Percentiles rank a stretch among this genome's conserved stretches.
phyloP scores from a whole-genome alignment of 92 coral and sea anemone species.

The Montipora capitata region DNA sequence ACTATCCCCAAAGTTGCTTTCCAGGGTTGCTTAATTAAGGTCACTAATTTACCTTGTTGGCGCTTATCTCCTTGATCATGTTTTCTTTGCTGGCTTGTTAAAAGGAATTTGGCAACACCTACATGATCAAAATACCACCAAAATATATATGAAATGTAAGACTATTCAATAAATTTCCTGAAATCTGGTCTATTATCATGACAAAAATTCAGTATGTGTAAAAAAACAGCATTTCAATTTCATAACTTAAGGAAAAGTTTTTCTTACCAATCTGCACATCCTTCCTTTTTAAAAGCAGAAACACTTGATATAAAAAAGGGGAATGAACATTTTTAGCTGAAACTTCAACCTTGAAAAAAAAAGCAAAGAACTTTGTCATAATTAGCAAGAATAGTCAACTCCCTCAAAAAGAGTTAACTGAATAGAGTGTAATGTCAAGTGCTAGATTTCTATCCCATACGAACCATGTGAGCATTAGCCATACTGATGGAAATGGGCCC shows the following conservation, averaged over 20 bases:
- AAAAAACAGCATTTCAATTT: too few species aligned
- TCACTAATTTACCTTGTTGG: slow-evolving; percentile 66
- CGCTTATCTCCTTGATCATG: slow-evolving; percentile 57
- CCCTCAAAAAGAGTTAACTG: background rate
- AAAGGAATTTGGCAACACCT: slow-evolving; percentile 69
- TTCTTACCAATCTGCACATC: slow-evolving; percentile 28
- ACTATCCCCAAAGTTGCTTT: too few species aligned
- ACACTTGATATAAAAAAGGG: slow-evolving; percentile 37
- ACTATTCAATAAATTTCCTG: too few species aligned
- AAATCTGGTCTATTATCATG: too few species aligned
- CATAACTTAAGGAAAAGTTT: background rate
- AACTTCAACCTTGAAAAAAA: slow-evolving; percentile 17
- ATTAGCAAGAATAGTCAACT: background rate
- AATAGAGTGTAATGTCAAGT: too few species aligned
- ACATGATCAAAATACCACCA: background rate
- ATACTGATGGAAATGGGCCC: too few species aligned
- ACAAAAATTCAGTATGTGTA: too few species aligned
- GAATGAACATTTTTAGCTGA: slow-evolving; percentile 17
- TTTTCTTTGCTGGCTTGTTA: slow-evolving; percentile 63
- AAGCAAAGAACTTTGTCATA: background rate
- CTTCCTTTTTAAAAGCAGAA: slow-evolving; percentile 29
- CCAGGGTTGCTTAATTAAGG: too few species aligned
- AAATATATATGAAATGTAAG: background rate
- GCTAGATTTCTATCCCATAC: too few species aligned
- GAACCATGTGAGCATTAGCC: too few species aligned